Evolutionary conservation across 2,888 invertebrate species (phyloP).

Genomic region (Orthosia cruda): DNA sequence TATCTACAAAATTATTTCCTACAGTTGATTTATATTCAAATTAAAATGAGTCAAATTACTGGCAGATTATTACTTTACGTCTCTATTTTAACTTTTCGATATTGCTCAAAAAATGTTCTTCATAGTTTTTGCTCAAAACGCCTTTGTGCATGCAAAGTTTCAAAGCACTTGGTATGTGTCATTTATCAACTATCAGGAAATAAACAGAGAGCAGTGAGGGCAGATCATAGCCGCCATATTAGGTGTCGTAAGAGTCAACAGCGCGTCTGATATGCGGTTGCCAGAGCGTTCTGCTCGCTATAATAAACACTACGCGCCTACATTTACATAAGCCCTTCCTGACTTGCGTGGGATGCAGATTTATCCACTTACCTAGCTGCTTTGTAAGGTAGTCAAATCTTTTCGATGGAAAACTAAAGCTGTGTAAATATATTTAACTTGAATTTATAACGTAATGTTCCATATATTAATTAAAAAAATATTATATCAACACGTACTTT

Average conservation of each 20-base stretch:
- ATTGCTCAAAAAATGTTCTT: not conserved
- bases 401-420: conserved; percentile 4
- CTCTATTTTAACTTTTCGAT: not conserved
- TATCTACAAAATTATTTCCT: conserved; percentile 60
- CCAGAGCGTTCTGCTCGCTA: conserved; percentile 27
- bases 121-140: not conserved
- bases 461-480: no score
- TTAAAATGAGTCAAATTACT: conserved; percentile 51
- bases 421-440: no score
- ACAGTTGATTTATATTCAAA: conserved; percentile 61
- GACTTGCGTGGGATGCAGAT: conserved; percentile 24
- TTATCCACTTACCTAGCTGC: conserved; percentile 6
- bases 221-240: conserved; percentile 36
- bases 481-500: no score
- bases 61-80: conserved; percentile 19
- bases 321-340: conserved; percentile 41
- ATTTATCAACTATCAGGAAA: not conserved
- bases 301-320: conserved; percentile 41
- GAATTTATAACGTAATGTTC: no score
- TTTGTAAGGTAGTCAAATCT: conserved; percentile 2
- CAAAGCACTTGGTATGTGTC: not conserved
- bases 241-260: conserved; percentile 40
- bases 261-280: conserved; percentile 29
- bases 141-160: not conserved
- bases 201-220: conserved; percentile 5